Evolutionary conservation across 2,888 invertebrate genomes (phyloP).

Genomic region (Abrostola tripartita): DNA sequence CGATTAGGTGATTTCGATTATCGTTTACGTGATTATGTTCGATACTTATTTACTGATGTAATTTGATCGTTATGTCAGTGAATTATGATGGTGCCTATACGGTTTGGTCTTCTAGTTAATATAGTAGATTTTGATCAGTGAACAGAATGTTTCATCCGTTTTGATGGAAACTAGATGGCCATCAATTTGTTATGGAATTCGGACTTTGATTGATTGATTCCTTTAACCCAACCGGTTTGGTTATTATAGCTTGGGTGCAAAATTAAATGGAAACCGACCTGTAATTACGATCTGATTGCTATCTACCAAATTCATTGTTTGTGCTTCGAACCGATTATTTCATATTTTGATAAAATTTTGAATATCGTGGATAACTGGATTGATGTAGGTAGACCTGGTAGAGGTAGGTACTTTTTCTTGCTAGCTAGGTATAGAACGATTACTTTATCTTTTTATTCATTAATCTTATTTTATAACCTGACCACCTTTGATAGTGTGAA

Average conservation of each 20-base stretch:
- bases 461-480: not conserved
- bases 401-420: too few species aligned
- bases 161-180: constrained; percentile 6
- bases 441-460: too few species aligned
- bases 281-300: constrained; percentile 29
- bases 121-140: not conserved
- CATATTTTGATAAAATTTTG: not conserved
- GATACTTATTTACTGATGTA: constrained; percentile 25
- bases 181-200: constrained; percentile 16
- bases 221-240: constrained; percentile 1
- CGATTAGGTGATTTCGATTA: constrained; percentile 52
- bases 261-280: constrained; percentile 21
- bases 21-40: constrained; percentile 22
- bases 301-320: constrained; percentile 22
- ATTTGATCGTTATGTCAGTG: constrained; percentile 13
- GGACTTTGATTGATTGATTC: constrained; percentile 17
- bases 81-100: constrained; percentile 13
- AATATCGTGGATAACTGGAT: too few species aligned
- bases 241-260: constrained; percentile 15
- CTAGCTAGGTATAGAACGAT: too few species aligned
- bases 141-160: not conserved
- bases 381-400: too few species aligned
- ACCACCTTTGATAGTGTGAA: too few species aligned
- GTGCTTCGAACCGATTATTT: constrained; percentile 7
- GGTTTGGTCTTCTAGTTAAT: constrained; percentile 2